A percentile compares a stretch with the other conserved stretches of the same genome.
These are phyloP conservation scores for Cranoglanis bouderius DNA, from an alignment of 2,113 vertebrate species.

Conservation along the genomic window DNA sequence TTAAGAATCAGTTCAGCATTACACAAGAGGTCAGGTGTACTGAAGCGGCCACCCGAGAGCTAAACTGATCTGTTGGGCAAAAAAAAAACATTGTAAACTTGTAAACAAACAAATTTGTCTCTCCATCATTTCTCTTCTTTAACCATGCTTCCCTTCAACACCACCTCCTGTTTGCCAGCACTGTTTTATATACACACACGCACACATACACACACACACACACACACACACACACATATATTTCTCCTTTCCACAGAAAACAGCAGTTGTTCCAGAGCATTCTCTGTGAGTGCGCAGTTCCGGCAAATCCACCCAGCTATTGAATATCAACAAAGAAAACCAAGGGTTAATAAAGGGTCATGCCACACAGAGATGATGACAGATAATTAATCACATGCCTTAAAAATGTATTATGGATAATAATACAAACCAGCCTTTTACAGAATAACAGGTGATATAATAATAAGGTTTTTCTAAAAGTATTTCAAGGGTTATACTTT, in stretches of 20 bases:
- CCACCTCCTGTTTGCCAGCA: not conserved
- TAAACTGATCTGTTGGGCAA: conserved; percentile 24
- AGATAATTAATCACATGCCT: conserved; percentile 17
- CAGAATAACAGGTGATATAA: not conserved
- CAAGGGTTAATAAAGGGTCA: not conserved
- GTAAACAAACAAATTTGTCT: conserved; percentile 44
- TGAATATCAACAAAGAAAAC: conserved; percentile 27
- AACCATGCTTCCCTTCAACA: not conserved
- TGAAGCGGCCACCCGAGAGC: conserved; percentile 36
- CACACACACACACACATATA: too few species aligned
- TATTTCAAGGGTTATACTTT: not conserved
- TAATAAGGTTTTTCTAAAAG: not conserved
- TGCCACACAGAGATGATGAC: not conserved
- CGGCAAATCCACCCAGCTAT: not conserved
- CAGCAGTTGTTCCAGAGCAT: conserved; percentile 32
- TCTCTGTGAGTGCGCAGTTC: conserved; percentile 27
- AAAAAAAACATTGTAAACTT: conserved; percentile 28
- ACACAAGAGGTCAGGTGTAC: conserved; percentile 50
- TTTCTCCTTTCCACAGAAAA: not conserved
- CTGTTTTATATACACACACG: not conserved
- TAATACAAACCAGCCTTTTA: conserved; percentile 9
- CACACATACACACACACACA: too few species aligned
- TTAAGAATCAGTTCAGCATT: conserved; percentile 49
- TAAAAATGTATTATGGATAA: not conserved
- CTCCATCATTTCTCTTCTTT: not conserved